Conservation (phyloP, 2,797 vertebrate genomes). For the Ataeniobius toweri region DNA sequence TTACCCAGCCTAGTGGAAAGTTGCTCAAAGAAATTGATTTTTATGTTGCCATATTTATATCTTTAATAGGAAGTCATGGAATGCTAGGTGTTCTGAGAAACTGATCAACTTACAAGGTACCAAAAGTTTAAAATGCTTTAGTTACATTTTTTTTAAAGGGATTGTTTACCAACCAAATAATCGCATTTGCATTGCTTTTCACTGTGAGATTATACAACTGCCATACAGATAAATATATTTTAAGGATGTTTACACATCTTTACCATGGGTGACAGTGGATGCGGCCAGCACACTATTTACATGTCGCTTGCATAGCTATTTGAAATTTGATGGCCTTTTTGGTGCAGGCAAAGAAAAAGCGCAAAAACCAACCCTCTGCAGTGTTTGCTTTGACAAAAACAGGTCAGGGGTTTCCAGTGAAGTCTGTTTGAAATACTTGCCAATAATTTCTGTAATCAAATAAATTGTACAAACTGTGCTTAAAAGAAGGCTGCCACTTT, state of each 20-base stretch:
- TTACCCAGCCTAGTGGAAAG: too few species aligned
- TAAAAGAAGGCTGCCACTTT: background rate
- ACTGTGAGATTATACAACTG: too few species aligned
- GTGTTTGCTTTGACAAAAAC: background rate
- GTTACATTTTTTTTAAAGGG: too few species aligned
- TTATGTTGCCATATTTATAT: too few species aligned
- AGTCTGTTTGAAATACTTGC: background rate
- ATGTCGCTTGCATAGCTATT: slow-evolving; percentile 12
- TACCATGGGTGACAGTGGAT: background rate
- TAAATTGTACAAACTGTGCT: background rate
- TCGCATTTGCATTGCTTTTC: too few species aligned
- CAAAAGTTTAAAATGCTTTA: too few species aligned
- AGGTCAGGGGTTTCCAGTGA: background rate
- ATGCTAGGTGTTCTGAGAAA: too few species aligned
- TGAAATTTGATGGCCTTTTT: slow-evolving; percentile 1
- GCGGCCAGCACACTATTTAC: background rate
- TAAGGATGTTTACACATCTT: background rate
- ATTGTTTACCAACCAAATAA: too few species aligned
- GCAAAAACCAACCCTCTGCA: background rate
- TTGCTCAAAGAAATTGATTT: too few species aligned
- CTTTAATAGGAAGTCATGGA: too few species aligned
- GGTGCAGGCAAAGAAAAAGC: background rate
- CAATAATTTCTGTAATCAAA: background rate
- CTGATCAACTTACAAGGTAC: too few species aligned
- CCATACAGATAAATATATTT: too few species aligned